Percentiles rank a stretch among this genome's conserved stretches.
phyloP scores from a whole-genome alignment of 2,797 vertebrate species.

The Etheostoma perlongum region DNA sequence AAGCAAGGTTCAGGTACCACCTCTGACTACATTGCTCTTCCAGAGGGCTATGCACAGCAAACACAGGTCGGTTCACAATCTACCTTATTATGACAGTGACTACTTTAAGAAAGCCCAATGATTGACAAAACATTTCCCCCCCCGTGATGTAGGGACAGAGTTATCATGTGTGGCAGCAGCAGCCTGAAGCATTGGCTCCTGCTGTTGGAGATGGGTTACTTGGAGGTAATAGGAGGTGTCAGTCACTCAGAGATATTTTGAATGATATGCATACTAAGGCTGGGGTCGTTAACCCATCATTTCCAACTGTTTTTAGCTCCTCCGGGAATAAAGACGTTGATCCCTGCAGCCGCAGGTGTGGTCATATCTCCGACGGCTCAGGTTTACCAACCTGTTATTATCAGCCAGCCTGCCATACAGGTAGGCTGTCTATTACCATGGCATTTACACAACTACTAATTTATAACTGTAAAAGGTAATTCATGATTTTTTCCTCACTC shows the following conservation, averaged over 20 bases:
- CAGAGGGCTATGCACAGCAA: conserved; percentile 88
- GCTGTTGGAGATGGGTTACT: conserved; percentile 83
- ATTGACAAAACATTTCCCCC: background rate
- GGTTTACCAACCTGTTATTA: conserved; percentile 88
- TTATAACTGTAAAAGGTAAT: background rate
- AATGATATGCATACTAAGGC: background rate
- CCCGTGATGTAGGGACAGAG: conserved; percentile 80
- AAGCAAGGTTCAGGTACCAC: conserved; percentile 85
- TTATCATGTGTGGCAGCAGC: conserved; percentile 88
- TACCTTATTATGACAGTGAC: background rate
- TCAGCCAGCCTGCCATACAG: conserved; percentile 75
- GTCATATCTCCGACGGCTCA: conserved; percentile 92
- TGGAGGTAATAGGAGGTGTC: conserved; percentile 65
- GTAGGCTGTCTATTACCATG: conserved; percentile 42
- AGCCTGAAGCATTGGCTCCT: conserved; percentile 83
- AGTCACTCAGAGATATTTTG: background rate
- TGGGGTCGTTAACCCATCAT: conserved; percentile 13
- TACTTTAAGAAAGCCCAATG: accelerated
- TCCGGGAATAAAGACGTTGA: conserved; percentile 75
- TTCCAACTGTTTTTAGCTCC: conserved; percentile 69
- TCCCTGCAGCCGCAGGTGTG: conserved; percentile 86
- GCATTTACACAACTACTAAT: background rate
- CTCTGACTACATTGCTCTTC: conserved; percentile 87
- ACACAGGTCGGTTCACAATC: conserved; percentile 66
- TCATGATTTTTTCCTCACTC: background rate